phyloP scores from a whole-genome alignment of 2,113 vertebrate species.

The Nothobranchius kuhntae region DNA sequence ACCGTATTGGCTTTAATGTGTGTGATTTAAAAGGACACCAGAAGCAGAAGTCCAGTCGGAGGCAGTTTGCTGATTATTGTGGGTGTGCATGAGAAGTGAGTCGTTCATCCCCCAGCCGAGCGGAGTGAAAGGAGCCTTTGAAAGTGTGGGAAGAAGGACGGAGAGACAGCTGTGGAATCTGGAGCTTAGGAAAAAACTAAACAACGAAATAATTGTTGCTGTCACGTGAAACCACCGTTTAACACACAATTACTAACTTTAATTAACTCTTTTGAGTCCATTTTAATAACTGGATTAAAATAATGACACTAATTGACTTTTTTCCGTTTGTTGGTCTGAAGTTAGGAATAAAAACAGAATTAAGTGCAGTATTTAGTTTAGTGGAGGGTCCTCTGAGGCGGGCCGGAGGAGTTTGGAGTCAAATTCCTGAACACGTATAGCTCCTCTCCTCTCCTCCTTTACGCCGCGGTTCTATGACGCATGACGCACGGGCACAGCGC shows the following conservation, averaged over 20 bases:
- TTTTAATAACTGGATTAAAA: too few species aligned
- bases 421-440: constrained; percentile 77
- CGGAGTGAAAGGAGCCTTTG: constrained; percentile 53
- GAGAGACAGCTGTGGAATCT: constrained; percentile 50
- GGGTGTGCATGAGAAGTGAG: too few species aligned
- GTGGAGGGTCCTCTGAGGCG: constrained; percentile 24
- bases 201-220: neutral
- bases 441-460: constrained; percentile 22
- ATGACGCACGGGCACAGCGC: constrained; percentile 38
- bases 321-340: too few species aligned
- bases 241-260: too few species aligned
- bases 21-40: too few species aligned
- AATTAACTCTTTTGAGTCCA: too few species aligned
- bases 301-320: too few species aligned
- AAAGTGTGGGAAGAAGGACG: constrained; percentile 33
- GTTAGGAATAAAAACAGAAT: neutral
- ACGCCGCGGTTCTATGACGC: constrained; percentile 34
- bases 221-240: too few species aligned
- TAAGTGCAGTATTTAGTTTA: neutral
- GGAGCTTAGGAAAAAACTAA: constrained; percentile 4
- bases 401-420: constrained; percentile 69
- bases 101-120: too few species aligned
- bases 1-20: too few species aligned
- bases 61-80: too few species aligned
- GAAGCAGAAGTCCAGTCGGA: too few species aligned